These are phyloP conservation scores for Synanthedon myopaeformis DNA, from an alignment of 2,888 invertebrate genomes.

Conservation along the genomic window DNA sequence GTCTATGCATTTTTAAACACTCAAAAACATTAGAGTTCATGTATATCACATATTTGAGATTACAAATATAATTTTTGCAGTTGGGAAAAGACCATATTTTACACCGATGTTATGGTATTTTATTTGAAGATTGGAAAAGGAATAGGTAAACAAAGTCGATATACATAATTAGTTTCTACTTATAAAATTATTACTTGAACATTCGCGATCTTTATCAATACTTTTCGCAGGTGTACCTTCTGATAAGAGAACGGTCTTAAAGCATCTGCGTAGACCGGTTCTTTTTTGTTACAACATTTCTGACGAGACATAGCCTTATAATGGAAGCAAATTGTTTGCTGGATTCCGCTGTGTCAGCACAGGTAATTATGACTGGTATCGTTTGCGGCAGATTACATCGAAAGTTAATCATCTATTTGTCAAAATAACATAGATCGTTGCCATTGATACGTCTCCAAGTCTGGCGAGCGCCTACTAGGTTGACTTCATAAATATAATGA, in stretches of 20 bases:
- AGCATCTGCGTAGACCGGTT: neutral
- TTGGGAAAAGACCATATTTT: too few species aligned
- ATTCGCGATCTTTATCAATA: neutral
- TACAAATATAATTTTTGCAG: too few species aligned
- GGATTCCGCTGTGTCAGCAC: constrained; percentile 15
- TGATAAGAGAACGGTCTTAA: neutral
- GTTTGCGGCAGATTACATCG: constrained; percentile 16
- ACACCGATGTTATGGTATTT: too few species aligned
- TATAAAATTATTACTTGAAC: too few species aligned
- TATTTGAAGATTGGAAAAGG: too few species aligned
- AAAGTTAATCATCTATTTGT: constrained; percentile 24
- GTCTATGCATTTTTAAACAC: too few species aligned
- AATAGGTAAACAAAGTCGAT: too few species aligned
- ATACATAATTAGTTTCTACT: too few species aligned
- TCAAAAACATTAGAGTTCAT: too few species aligned
- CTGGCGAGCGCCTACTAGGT: neutral
- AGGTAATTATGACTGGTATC: constrained; percentile 11
- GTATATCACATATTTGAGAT: too few species aligned
- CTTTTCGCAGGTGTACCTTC: constrained; percentile 7
- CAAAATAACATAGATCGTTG: constrained; percentile 18
- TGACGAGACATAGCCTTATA: neutral
- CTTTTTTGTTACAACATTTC: neutral
- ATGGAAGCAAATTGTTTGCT: constrained; percentile 1
- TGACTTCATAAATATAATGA: too few species aligned
- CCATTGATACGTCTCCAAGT: constrained; percentile 1